Percentiles rank a stretch among this genome's conserved stretches.
phyloP scores from a whole-genome alignment of 2,113 vertebrate species.

The Lates calcarifer region DNA sequence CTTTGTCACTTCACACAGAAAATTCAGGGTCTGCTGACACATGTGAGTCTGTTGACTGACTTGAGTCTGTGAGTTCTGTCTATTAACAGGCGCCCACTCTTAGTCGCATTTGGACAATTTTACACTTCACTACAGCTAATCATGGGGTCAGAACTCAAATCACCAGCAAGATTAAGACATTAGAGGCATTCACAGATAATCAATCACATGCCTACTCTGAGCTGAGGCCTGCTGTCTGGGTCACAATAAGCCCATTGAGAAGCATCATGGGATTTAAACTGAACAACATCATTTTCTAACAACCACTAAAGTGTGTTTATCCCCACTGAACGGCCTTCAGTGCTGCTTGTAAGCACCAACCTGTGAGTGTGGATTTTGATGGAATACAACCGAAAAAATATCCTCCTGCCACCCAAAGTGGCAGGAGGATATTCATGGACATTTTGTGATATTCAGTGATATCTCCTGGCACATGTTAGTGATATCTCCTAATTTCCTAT shows the following conservation, averaged over 20 bases:
- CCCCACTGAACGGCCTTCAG: background rate
- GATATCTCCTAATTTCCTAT: too few species aligned
- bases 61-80: background rate
- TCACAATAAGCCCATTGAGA: slow-evolving; percentile 65
- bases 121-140: slow-evolving; percentile 64
- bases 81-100: background rate
- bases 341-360: background rate
- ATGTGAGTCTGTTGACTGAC: background rate
- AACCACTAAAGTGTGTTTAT: slow-evolving; percentile 23
- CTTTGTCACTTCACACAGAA: background rate
- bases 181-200: slow-evolving; percentile 65
- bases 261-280: slow-evolving; percentile 52
- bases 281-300: slow-evolving; percentile 34
- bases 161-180: slow-evolving; percentile 55
- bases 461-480: background rate
- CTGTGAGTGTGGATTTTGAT: background rate
- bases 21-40: background rate
- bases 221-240: slow-evolving; percentile 48
- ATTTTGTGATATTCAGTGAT: too few species aligned
- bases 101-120: slow-evolving; percentile 44
- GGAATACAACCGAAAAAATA: too few species aligned
- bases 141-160: slow-evolving; percentile 68
- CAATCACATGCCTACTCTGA: slow-evolving; percentile 68
- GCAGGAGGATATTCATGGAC: too few species aligned
- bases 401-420: too few species aligned